Percentiles rank a stretch among this genome's conserved stretches.
phyloP scores from a whole-genome alignment of 1,140 invertebrate species.

The Oryzaephilus surinamensis region DNA sequence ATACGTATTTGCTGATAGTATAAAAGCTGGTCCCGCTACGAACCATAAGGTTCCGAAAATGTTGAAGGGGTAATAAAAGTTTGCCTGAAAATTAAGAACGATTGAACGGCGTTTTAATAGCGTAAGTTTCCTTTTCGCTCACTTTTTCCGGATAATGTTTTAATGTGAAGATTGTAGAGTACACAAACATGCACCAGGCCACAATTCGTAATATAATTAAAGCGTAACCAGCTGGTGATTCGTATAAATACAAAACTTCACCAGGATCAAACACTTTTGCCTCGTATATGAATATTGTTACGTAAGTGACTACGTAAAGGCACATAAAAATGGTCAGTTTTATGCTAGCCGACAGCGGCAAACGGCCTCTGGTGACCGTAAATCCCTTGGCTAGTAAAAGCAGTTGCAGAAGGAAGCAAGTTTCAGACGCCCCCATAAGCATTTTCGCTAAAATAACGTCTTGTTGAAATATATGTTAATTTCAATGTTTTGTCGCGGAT shows the following conservation, averaged over 20 bases:
- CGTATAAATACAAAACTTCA: slow-evolving; percentile 78
- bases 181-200: slow-evolving; percentile 77
- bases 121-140: slow-evolving; percentile 17
- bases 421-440: slow-evolving; percentile 59
- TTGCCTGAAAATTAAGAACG: slow-evolving; percentile 47
- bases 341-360: slow-evolving; percentile 55
- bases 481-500: not conserved
- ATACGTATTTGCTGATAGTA: slow-evolving; percentile 70
- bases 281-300: slow-evolving; percentile 67
- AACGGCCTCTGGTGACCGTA: slow-evolving; percentile 73
- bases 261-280: slow-evolving; percentile 69
- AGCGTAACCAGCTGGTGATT: slow-evolving; percentile 78
- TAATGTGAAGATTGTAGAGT: slow-evolving; percentile 69
- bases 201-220: slow-evolving; percentile 64
- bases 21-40: slow-evolving; percentile 64
- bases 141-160: slow-evolving; percentile 76
- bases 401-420: slow-evolving; percentile 64
- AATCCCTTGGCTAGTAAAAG: slow-evolving; percentile 81
- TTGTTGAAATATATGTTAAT: not conserved
- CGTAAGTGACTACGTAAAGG: slow-evolving; percentile 57
- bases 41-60: slow-evolving; percentile 75
- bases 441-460: slow-evolving; percentile 60
- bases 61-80: slow-evolving; percentile 64
- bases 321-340: slow-evolving; percentile 76
- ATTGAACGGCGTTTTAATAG: no score